phyloP scores from a whole-genome alignment of 2,113 vertebrate genomes.

The Equus przewalskii region DNA sequence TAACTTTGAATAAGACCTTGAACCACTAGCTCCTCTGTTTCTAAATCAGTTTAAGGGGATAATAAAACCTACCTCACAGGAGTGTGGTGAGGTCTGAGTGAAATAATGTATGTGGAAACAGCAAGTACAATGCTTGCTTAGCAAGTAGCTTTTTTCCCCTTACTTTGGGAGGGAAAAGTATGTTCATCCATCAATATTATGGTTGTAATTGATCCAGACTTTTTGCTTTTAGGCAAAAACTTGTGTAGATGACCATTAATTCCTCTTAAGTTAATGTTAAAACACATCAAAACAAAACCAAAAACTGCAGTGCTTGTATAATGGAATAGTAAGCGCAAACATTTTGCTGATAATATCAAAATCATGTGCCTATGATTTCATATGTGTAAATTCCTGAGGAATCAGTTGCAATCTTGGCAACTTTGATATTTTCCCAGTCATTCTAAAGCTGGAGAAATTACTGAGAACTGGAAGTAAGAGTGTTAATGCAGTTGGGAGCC shows the following conservation, averaged over 20 bases:
- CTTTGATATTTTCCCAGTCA: not conserved
- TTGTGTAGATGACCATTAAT: not conserved
- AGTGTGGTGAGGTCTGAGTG: not conserved
- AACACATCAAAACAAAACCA: not conserved
- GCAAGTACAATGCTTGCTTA: not conserved
- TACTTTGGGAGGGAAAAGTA: not conserved
- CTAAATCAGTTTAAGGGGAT: not conserved
- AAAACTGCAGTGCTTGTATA: not conserved
- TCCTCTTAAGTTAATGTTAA: conserved; percentile 17
- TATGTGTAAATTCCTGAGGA: not conserved
- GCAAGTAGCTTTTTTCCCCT: not conserved
- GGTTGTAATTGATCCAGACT: not conserved
- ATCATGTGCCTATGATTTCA: not conserved
- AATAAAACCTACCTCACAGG: conserved; percentile 32
- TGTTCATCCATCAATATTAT: not conserved
- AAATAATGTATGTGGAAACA: conserved; percentile 10
- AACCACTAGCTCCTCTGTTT: not conserved
- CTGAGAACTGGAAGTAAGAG: not conserved
- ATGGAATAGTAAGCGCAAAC: not conserved
- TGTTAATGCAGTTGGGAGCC: not conserved
- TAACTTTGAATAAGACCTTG: conserved; percentile 38
- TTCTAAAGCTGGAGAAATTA: conserved; percentile 24
- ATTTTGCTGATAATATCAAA: conserved; percentile 22
- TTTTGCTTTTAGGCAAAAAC: not conserved
- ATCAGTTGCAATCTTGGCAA: not conserved